Base-by-base conservation (phyloP, 1,140 invertebrate species). In the Tetranychus cinnabarinus region DNA sequence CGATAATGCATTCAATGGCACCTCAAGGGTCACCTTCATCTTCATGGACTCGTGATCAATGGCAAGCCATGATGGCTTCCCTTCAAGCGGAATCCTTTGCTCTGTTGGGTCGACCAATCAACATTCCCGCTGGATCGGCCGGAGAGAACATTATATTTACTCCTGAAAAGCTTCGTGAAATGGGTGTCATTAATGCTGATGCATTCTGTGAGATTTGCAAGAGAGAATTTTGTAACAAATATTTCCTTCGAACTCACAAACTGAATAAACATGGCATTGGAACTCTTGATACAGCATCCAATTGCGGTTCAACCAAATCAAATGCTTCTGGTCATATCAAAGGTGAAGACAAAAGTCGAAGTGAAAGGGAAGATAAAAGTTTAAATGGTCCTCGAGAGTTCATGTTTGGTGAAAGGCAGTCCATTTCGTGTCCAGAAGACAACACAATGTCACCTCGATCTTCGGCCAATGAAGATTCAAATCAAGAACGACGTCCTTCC, bases 181-280 rank as follows among this genome's bases (percentile, higher is more conserved):
- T 88, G 37, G 85, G 85, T 10, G 82, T 89, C 0, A 81, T 85
- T 63, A 86, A 87, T 71, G 80, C 83, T 2, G 86, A 89, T 66
- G 85, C 86, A 13, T 93, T 90, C 70, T 95, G 89, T 72, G 88
- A 92, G 68, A 80, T 92, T 55, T 96, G 90, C 70, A 86, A 85
- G 69, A 93, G 93, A 70, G 89, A 93, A 74, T 88, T 92, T 71
- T 87, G 85, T 72, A 75, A 74, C 65, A 76, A 75, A 64, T 77
- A 77, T 64, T 77, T 77, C 62, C 67, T 80, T 33, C 73, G 77
- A 63, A 75, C 77, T 33, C 79, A 80, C 69, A 77, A 77, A 67
- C 74, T 77, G 60, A 79, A 77, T 65, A 78, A 80, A 63, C 79
- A 80, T 69, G 77, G 78, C 33, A 68, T 72, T 58, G 37, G 42